Conservation (phyloP, 1,140 invertebrate genomes). For the Diuraphis noxia region DNA sequence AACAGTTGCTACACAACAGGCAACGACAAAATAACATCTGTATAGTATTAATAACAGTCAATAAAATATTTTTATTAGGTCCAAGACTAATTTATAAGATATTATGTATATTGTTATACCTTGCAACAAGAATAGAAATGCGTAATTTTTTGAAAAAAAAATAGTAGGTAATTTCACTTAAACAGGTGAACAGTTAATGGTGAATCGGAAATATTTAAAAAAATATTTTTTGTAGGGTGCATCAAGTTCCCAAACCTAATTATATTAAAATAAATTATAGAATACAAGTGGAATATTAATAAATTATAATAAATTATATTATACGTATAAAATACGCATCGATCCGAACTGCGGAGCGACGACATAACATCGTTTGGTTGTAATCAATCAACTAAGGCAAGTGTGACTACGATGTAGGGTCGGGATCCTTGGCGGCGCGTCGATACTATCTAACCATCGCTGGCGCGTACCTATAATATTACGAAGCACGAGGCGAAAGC, state of each 20-base stretch:
- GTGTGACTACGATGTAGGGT: neutral
- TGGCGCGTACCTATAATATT: neutral
- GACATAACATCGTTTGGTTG: neutral
- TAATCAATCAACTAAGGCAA: slow-evolving; percentile 29
- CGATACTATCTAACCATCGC: neutral
- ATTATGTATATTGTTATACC: neutral
- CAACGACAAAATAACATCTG: neutral
- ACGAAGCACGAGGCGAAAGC: neutral
- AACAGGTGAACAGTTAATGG: neutral
- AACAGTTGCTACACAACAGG: neutral
- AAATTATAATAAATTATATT: neutral
- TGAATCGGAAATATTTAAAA: neutral
- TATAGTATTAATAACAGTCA: neutral
- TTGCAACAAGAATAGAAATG: neutral
- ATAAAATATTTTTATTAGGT: neutral
- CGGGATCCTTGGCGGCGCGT: neutral
- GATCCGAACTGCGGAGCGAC: neutral
- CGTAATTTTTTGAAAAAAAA: neutral
- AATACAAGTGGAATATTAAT: neutral
- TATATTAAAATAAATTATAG: neutral
- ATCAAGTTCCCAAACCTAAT: neutral
- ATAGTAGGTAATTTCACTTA: neutral
- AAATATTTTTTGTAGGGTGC: slow-evolving; percentile 4
- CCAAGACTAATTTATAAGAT: neutral
- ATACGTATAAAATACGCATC: neutral